A percentile compares a stretch with the other conserved stretches of the same genome.
These are phyloP conservation scores for Spodoptera litura DNA, from an alignment of 1,140 invertebrate genomes.

Conservation along the genomic window DNA sequence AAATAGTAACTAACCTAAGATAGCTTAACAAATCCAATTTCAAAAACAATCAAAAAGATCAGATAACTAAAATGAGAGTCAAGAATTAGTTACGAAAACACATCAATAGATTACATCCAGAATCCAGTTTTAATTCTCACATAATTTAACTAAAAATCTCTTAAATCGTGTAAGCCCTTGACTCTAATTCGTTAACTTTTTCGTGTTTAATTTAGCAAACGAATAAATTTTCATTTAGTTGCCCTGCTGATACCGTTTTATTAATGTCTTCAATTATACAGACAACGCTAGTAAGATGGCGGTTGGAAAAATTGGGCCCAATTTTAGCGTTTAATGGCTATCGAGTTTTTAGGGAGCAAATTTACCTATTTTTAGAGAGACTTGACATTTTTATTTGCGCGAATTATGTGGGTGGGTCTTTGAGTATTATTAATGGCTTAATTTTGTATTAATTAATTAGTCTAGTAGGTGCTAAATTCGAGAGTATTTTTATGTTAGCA, in stretches of 20 bases:
- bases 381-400: background rate
- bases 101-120: background rate
- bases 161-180: slow-evolving; percentile 44
- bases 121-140: slow-evolving; percentile 26
- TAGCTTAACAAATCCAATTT: too few species aligned
- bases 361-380: slow-evolving; percentile 2
- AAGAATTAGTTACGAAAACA: too few species aligned
- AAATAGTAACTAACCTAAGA: too few species aligned
- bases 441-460: too few species aligned
- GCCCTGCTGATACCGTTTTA: slow-evolving; percentile 66
- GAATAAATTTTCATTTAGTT: slow-evolving; percentile 79
- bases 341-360: background rate
- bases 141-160: slow-evolving; percentile 5
- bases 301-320: slow-evolving; percentile 46
- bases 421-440: too few species aligned
- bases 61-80: too few species aligned
- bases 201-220: slow-evolving; percentile 63
- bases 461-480: too few species aligned
- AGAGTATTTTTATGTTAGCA: too few species aligned
- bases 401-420: too few species aligned
- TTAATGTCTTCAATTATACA: slow-evolving; percentile 72
- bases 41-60: too few species aligned
- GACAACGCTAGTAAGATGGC: slow-evolving; percentile 50
- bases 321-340: slow-evolving; percentile 22
- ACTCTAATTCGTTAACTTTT: slow-evolving; percentile 55